phyloP scores from a whole-genome alignment of 2,888 invertebrate species.

The Chymomyza procnemis region DNA sequence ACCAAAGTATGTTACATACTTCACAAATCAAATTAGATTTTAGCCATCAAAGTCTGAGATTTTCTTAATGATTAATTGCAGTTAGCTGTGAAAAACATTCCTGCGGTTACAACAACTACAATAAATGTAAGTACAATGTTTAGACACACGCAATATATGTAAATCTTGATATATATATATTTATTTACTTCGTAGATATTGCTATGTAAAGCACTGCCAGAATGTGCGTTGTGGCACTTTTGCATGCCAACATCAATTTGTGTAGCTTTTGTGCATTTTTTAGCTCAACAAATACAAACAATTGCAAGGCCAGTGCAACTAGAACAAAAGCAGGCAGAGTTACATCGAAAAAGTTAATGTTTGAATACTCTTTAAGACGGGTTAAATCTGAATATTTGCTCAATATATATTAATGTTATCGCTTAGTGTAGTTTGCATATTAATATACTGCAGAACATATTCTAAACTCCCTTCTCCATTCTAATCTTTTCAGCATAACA shows the following conservation, averaged over 20 bases:
- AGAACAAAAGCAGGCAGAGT: constrained; percentile 7
- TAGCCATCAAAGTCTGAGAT: constrained; percentile 37
- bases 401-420: no score
- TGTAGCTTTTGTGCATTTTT: constrained; percentile 47
- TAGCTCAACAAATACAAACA: constrained; percentile 24
- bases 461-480: no score
- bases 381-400: no score
- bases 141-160: neutral
- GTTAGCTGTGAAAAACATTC: constrained; percentile 1
- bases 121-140: neutral
- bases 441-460: no score
- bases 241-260: constrained; percentile 58
- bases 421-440: no score
- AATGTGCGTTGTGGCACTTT: constrained; percentile 20
- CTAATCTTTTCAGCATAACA: no score
- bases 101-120: neutral
- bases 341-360: neutral
- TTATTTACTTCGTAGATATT: no score
- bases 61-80: constrained; percentile 46
- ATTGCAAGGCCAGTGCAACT: constrained; percentile 14
- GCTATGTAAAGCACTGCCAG: neutral
- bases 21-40: constrained; percentile 43
- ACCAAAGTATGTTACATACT: constrained; percentile 27
- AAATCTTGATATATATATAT: no score
- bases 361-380: neutral